Conservation (phyloP, 2,113 vertebrate genomes). For the Trochalopteron elliotii region DNA sequence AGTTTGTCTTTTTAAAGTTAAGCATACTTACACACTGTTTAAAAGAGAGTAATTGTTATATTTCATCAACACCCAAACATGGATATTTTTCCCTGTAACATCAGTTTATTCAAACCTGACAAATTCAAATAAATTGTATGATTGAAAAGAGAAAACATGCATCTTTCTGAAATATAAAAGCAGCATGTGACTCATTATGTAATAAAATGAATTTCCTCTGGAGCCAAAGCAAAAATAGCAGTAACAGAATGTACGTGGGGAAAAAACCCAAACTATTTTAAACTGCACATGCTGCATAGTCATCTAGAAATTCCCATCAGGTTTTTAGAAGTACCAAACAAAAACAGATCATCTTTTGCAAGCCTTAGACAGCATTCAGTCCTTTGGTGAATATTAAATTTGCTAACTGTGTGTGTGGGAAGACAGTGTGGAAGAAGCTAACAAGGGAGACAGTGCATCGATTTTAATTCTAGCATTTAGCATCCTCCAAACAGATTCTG, state of each 20-base stretch:
- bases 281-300: slow-evolving; percentile 29
- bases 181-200: slow-evolving; percentile 36
- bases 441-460: neutral
- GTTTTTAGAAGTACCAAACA: slow-evolving; percentile 18
- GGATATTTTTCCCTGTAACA: neutral
- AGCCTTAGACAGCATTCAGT: neutral
- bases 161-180: slow-evolving; percentile 54
- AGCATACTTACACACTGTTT: neutral
- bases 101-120: neutral
- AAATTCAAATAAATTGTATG: neutral
- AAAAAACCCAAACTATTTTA: neutral
- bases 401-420: neutral
- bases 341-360: neutral
- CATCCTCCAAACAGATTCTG: neutral
- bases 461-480: neutral
- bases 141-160: neutral
- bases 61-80: neutral
- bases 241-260: slow-evolving; percentile 25
- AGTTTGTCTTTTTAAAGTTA: neutral
- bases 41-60: neutral
- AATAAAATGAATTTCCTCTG: slow-evolving; percentile 42
- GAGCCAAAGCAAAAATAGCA: slow-evolving; percentile 61
- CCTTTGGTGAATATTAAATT: neutral
- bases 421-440: slow-evolving; percentile 4
- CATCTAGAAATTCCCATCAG: slow-evolving; percentile 11